Conservation (phyloP, 2,113 vertebrate genomes). For the Pseudopipra pipra region DNA sequence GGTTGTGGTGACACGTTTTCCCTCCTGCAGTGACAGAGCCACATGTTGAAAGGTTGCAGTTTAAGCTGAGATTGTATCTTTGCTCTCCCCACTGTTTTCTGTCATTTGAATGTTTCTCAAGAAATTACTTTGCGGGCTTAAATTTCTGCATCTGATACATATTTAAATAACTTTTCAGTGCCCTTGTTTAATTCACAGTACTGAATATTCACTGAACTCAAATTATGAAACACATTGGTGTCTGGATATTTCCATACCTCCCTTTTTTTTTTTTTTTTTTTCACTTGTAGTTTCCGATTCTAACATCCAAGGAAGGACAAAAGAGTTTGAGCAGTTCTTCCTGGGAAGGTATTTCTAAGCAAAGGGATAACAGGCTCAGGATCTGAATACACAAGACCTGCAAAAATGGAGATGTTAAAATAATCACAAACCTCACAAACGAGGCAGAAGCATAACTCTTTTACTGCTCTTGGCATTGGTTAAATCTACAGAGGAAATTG, state of each 20-base stretch:
- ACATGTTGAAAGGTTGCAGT: background rate
- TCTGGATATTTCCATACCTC: background rate
- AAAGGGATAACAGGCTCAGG: background rate
- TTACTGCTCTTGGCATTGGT: conserved; percentile 36
- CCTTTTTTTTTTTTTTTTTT: background rate
- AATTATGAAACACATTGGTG: background rate
- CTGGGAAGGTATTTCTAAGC: background rate
- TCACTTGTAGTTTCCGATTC: background rate
- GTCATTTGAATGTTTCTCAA: background rate
- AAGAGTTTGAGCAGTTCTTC: background rate
- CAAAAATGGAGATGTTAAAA: conserved; percentile 16
- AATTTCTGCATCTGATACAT: background rate
- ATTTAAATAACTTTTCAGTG: conserved; percentile 29
- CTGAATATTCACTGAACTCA: conserved; percentile 10
- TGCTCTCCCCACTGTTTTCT: background rate
- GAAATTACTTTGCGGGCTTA: background rate
- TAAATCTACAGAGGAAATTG: conserved; percentile 59
- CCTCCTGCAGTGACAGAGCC: background rate
- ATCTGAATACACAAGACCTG: background rate
- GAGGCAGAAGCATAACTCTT: conserved; percentile 12
- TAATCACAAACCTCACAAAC: background rate
- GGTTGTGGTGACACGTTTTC: background rate
- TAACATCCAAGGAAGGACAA: background rate
- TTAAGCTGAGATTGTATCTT: background rate
- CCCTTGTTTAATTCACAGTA: conserved; percentile 13